Base-by-base conservation (phyloP, 2,888 invertebrate genomes). In the Lasioglossum pauxillum region DNA sequence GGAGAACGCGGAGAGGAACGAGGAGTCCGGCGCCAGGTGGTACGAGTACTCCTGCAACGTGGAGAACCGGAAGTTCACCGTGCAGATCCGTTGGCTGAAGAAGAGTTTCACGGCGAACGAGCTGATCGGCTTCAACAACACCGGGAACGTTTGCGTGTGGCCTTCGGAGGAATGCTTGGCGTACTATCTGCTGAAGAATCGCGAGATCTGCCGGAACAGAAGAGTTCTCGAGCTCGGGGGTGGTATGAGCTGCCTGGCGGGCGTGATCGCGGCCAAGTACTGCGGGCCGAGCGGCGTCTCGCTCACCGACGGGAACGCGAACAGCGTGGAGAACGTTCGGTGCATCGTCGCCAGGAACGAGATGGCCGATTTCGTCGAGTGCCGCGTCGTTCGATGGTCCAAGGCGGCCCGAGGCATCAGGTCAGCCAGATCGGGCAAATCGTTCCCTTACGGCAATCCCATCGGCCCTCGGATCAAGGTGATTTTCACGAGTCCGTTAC, bases 231-330 rank as follows among this genome's bases (percentile, higher is more conserved):
- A 98, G 94, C 95, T 98, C 71, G 98, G 98, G 4, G 98, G 98
- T 31, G 98, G 98, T 5, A 98, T 98, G 97, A 98, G 98, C 35
- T 98, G 98, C 90, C 95, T 98, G 49, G 98, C 98, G 12, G 98
- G 98, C 2, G 95, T 98, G 23, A 96, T 97, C 93, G 96, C 96
- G 76, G 97, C 97, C 82, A 97, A 97, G 92, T 97, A 97, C 92
- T 96, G 97, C 81, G 95, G 96, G 75, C 96, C 97, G 0, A 95
- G 96, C 88, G 95, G 96, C 41, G 97, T 98, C 7, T 96, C 97
- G 87, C 95, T 98, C 57, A 98, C 98, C 23, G 98, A 98, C 94
- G 98, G 98, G 57, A 98, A 98, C 95, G 96, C 96, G 91, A 96
- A 96, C 69, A 97, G 98, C 82, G 96, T 98, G 72, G 96, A 97